Percentiles rank a stretch among this genome's conserved stretches.
Evolutionary conservation across 2,888 invertebrate genomes (phyloP).

Genomic region (Xestia c-nigrum): DNA sequence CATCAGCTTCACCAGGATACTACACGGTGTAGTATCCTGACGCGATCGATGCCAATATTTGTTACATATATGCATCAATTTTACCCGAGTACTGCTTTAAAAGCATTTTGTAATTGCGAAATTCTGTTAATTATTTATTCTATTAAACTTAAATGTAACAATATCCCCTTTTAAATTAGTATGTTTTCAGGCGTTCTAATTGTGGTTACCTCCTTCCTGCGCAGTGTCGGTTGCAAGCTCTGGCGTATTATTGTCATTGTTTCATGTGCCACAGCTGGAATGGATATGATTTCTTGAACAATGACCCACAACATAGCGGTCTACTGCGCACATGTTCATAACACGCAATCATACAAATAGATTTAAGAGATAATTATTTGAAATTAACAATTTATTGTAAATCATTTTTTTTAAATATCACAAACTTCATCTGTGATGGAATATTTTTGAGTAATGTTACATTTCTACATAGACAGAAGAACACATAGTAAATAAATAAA

Average conservation of each 20-base stretch:
- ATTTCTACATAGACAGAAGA: slow-evolving; percentile 63
- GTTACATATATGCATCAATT: slow-evolving; percentile 1
- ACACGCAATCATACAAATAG: slow-evolving; percentile 75
- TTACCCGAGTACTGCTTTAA: slow-evolving; percentile 30
- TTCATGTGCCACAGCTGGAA: slow-evolving; percentile 70
- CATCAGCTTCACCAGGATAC: slow-evolving; percentile 40
- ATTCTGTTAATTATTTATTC: slow-evolving; percentile 23
- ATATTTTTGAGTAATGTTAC: slow-evolving; percentile 67
- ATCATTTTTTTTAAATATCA: slow-evolving; percentile 76
- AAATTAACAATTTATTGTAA: slow-evolving; percentile 73
- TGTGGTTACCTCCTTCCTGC: slow-evolving; percentile 15
- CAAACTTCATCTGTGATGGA: slow-evolving; percentile 80
- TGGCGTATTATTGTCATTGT: slow-evolving; percentile 55
- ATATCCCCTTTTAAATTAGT: not conserved
- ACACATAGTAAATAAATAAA: slow-evolving; percentile 79
- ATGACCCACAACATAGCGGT: slow-evolving; percentile 26
- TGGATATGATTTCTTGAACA: slow-evolving; percentile 36
- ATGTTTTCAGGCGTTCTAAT: slow-evolving; percentile 1
- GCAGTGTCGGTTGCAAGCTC: slow-evolving; percentile 55
- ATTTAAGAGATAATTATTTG: slow-evolving; percentile 73
- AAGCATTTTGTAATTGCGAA: slow-evolving; percentile 26
- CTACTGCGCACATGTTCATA: slow-evolving; percentile 49
- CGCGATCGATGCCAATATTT: slow-evolving; percentile 47
- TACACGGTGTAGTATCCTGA: slow-evolving; percentile 43
- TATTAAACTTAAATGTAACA: not conserved